These are phyloP conservation scores for Cavia aperea DNA, from an alignment of 2,113 vertebrate genomes.

Conservation along the genomic window DNA sequence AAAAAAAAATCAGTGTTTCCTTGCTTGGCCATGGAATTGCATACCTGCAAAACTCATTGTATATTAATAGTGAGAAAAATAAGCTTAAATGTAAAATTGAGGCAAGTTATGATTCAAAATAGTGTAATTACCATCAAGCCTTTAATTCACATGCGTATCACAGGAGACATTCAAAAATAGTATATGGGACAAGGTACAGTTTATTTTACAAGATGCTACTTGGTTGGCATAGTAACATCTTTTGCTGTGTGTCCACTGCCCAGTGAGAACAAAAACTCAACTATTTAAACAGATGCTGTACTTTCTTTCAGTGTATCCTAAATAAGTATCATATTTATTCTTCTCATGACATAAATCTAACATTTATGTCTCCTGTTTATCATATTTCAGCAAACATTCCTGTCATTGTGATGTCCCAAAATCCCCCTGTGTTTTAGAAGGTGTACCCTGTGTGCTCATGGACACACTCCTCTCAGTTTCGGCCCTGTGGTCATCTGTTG, in stretches of 20 bases:
- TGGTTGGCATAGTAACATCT: background rate
- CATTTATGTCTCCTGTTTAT: background rate
- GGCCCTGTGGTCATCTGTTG: background rate
- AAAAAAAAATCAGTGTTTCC: background rate
- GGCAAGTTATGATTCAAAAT: background rate
- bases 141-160: background rate
- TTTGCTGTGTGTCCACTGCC: rapidly evolving
- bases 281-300: background rate
- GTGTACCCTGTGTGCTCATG: background rate
- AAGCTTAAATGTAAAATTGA: background rate
- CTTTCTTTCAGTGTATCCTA: background rate
- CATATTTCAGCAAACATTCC: background rate
- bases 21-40: background rate
- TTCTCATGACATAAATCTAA: background rate
- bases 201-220: background rate
- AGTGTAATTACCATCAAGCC: background rate
- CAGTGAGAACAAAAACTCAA: background rate
- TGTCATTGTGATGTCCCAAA: background rate
- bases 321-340: background rate
- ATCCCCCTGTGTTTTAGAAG: background rate
- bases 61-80: constrained; percentile 4
- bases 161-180: background rate
- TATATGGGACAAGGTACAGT: background rate
- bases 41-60: background rate
- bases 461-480: rapidly evolving